phyloP scores from a whole-genome alignment of 2,797 vertebrate species.

The Liparis tanakae region DNA sequence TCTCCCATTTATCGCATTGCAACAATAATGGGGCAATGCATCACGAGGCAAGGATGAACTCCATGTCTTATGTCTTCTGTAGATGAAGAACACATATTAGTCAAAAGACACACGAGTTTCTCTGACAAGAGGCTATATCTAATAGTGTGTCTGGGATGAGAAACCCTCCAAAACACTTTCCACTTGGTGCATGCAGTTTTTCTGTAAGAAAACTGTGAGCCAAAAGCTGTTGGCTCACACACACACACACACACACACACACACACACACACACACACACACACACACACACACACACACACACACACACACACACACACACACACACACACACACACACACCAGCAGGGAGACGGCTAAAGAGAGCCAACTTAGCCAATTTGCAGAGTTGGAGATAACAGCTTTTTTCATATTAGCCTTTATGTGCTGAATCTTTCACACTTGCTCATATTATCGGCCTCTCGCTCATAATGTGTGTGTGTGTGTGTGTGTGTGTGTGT shows the following conservation, averaged over 20 bases:
- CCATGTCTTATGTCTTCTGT: neutral
- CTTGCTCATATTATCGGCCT: slow-evolving; percentile 42
- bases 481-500: too few species aligned
- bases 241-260: slow-evolving; percentile 14
- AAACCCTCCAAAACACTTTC: slow-evolving; percentile 64
- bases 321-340: slow-evolving; percentile 22
- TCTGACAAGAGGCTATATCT: slow-evolving; percentile 34
- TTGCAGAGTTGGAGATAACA: slow-evolving; percentile 65
- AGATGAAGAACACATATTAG: neutral
- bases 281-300: slow-evolving; percentile 16
- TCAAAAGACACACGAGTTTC: neutral
- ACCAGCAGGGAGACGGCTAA: slow-evolving; percentile 49
- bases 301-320: neutral
- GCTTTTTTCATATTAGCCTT: slow-evolving; percentile 57
- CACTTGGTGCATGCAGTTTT: slow-evolving; percentile 25
- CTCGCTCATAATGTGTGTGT: neutral
- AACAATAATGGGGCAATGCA: neutral
- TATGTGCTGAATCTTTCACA: slow-evolving; percentile 62
- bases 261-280: slow-evolving; percentile 21
- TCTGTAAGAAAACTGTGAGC: slow-evolving; percentile 27
- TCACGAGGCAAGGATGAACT: neutral
- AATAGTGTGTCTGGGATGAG: slow-evolving; percentile 43
- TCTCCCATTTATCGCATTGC: neutral
- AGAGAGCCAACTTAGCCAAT: slow-evolving; percentile 68
- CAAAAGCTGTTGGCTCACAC: slow-evolving; percentile 5